A percentile compares a stretch with the other conserved stretches of the same genome.
Evolutionary conservation across 2,888 invertebrate species (phyloP).

Genomic region (Acronicta psi): DNA sequence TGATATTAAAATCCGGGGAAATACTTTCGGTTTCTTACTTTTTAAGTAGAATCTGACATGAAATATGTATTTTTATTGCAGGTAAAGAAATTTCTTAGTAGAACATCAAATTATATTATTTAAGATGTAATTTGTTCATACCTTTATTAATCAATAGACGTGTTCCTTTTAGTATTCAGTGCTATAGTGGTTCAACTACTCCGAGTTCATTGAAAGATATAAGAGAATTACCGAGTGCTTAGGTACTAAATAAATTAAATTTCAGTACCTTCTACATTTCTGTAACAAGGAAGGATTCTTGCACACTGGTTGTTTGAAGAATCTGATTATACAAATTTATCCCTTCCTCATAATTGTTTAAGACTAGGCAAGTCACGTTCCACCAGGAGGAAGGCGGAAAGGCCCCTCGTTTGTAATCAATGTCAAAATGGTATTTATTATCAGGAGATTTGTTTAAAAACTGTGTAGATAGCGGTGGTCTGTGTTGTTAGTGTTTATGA

Average conservation of each 20-base stretch:
- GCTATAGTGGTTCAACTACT: background rate
- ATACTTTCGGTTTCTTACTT: conserved; percentile 71
- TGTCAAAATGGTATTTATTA: conserved; percentile 59
- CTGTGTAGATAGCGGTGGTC: conserved; percentile 48
- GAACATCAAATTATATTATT: conserved; percentile 31
- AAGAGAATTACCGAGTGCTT: conserved; percentile 26
- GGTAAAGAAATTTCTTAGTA: conserved; percentile 44
- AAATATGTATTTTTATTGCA: conserved; percentile 58
- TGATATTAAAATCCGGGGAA: conserved; percentile 75
- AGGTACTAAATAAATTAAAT: conserved; percentile 32
- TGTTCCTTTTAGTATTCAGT: conserved; percentile 27
- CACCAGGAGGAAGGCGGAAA: conserved; percentile 53
- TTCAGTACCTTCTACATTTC: conserved; percentile 42
- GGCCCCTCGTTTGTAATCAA: conserved; percentile 63
- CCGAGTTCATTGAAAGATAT: background rate
- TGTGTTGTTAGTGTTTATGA: conserved; percentile 51
- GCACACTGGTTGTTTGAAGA: conserved; percentile 64
- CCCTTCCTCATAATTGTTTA: conserved; percentile 65
- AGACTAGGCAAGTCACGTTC: conserved; percentile 69
- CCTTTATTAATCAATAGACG: conserved; percentile 23
- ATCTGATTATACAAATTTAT: conserved; percentile 67
- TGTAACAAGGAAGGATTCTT: conserved; percentile 57
- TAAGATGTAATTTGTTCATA: conserved; percentile 24
- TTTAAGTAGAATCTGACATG: conserved; percentile 57
- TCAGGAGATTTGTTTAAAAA: conserved; percentile 57